These are phyloP conservation scores for Andrena haemorrhoa DNA, from an alignment of 2,888 invertebrate genomes.

Conservation along the genomic window DNA sequence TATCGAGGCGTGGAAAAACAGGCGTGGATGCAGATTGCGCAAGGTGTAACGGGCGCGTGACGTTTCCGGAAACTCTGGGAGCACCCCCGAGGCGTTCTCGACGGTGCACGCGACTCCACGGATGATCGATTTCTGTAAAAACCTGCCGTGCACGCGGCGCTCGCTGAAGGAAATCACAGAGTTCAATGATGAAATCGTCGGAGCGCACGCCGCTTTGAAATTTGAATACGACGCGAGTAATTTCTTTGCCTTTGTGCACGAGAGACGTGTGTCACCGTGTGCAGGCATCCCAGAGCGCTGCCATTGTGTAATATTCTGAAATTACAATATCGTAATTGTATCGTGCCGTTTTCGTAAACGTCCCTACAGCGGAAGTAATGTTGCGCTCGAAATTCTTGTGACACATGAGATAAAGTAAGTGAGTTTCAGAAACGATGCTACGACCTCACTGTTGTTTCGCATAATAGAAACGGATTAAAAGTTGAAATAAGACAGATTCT, in stretches of 20 bases:
- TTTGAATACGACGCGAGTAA: conserved; percentile 19
- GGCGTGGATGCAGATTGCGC: conserved; percentile 58
- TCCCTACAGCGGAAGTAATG: not conserved
- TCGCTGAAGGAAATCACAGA: conserved; percentile 40
- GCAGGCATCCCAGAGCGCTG: not conserved
- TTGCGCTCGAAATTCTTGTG: not conserved
- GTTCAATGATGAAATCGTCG: conserved; percentile 24
- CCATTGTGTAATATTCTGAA: conserved; percentile 10
- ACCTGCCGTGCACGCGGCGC: not conserved
- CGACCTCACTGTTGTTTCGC: too few relatives aligned
- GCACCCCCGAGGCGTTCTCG: conserved; percentile 37
- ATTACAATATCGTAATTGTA: conserved; percentile 22
- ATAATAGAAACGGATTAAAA: too few relatives aligned
- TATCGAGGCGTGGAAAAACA: conserved; percentile 66
- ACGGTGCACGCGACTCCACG: conserved; percentile 35
- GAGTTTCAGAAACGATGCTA: not conserved
- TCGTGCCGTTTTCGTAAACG: not conserved
- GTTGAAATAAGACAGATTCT: too few relatives aligned
- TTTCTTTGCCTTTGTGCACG: conserved; percentile 28
- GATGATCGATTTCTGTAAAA: conserved; percentile 55
- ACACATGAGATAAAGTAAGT: not conserved
- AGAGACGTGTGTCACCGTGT: not conserved
- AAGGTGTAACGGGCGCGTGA: conserved; percentile 37
- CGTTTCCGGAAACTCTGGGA: conserved; percentile 56
- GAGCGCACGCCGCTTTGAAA: conserved; percentile 17